Evolutionary conservation across 2,113 vertebrate species (phyloP).

Genomic region (Amia ocellicauda): DNA sequence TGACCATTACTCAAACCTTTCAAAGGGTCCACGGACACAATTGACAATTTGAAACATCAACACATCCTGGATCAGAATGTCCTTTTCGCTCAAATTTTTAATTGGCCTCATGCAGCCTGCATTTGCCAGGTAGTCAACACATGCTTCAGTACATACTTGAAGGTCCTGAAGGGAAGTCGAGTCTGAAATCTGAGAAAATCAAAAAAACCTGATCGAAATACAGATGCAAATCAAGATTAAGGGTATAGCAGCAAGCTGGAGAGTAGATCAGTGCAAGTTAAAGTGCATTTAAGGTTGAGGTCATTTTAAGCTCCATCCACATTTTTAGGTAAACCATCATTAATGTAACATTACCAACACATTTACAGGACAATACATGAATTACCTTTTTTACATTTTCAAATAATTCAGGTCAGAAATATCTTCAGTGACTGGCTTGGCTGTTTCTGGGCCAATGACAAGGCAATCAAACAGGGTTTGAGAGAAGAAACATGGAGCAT

Average conservation of each 20-base stretch:
- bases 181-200: not conserved
- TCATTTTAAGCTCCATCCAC: no score
- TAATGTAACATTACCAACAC: no score
- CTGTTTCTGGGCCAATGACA: not conserved
- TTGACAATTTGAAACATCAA: slow-evolving; percentile 23
- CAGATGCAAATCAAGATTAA: not conserved
- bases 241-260: no score
- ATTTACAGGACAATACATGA: no score
- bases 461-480: slow-evolving; percentile 22
- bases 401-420: slow-evolving; percentile 15
- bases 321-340: no score
- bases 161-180: slow-evolving; percentile 1
- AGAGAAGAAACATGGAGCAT: slow-evolving; percentile 20
- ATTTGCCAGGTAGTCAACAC: slow-evolving; percentile 8
- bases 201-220: slow-evolving; percentile 1
- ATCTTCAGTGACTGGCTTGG: slow-evolving; percentile 12
- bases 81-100: slow-evolving; percentile 1
- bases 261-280: no score
- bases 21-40: no score
- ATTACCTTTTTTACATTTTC: slow-evolving; percentile 14
- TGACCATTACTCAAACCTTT: not conserved
- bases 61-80: slow-evolving; percentile 17
- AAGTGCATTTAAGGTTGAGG: no score
- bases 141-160: no score
- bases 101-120: slow-evolving; percentile 14